Evolutionary conservation across 30 jellyfish, hydroid and myxozoan species (phyloP), one percentile per base, ranked within the genome.

Genomic region (Pseudorhiza aurosa): DNA sequence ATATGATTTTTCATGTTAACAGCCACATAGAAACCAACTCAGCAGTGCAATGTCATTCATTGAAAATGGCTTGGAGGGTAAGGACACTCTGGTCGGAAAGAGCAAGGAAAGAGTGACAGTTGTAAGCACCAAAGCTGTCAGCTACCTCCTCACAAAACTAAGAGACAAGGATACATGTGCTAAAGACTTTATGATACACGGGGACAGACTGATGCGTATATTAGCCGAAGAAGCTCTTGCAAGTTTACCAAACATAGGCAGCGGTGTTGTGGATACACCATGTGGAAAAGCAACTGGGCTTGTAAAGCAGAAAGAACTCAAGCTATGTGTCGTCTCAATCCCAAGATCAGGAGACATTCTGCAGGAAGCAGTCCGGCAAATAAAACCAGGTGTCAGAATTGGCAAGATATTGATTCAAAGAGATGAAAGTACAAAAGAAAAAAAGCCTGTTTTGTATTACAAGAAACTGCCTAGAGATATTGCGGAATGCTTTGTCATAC

Each of bases 211-310:
- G 68, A 89, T 89, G 97, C 85, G 97, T 4, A 82, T 89, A 9
- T 75, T 89, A 1, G 97, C 97, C n/a, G 97, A 89, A 59, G 97
- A 89, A 57, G 95, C 97, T 5, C 85, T 89, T 47, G 89, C 91
- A 21, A 75, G 93, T 55, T 64, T 89, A 12, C 97, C 97, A 36
- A 56, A 72, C 45, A 67, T 89, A 50, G 81, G 75, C 19, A 81
- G 65, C 36, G 96, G 96, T 8, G 77, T 40, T 27, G 97, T 89
- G 1, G 75, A 75, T 10, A 89, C 97, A 18, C 97, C 97, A 24
- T 89, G 97, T 58, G 97, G 97, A 4, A 44, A 82, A 18, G 83
- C 89, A 0, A 36, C 24, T 15, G 97, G 97, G 4, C 84, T 81
- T 8, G 85, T 89, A 15, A 87, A 77, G 56, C 65, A 46, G 32